Base-by-base conservation (phyloP, 2,888 invertebrate genomes). In the Dioctria linearis region DNA sequence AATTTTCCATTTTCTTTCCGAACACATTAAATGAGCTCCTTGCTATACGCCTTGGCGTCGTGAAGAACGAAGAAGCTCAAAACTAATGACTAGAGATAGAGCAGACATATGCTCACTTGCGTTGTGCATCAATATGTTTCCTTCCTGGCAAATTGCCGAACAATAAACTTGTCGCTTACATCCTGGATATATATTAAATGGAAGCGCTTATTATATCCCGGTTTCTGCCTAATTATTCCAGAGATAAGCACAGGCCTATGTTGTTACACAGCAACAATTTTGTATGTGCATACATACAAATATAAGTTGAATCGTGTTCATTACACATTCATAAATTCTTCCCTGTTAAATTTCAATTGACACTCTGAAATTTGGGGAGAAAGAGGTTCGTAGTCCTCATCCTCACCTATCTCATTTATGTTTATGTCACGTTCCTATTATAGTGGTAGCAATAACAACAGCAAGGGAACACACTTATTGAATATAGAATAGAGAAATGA, bases 301-400 rank as follows among this genome's bases (percentile, higher is more conserved):
- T 25, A 2, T 25, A 25, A 0, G 25, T 25, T 25, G 25, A 25
- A 25, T 8, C 66, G 25, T 78, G 66, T 54, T 25, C 42, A 54
- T 54, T 42, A 78, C 42, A 78, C 66, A 66, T 78, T 78, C 78
- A 78, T 78, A 78, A 78, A 78, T 78, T 78, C 51, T 76, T 76
- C 76, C 76, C 63, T 76, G 76, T 76, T 76, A 76, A 76, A 76
- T 76, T 76, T 49, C 76, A 76, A 76, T 76, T 76, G 76, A 76
- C 76, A 76, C 40, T 13, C 9, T 11, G 46, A 49, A n/a, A 5
- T 43, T n/a, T 49, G 46, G 76, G 46, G 54, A 25, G 25, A 25
- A 25, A 25, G 25, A 25, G 25, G 0, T 46, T 61, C 46, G n/a
- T 51, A 37, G 39, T 40, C 51, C 37, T 13, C 37, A n/a, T 13